These are phyloP conservation scores for Tragelaphus strepsiceros DNA, from an alignment of 2,113 vertebrate species.

Conservation along the genomic window DNA sequence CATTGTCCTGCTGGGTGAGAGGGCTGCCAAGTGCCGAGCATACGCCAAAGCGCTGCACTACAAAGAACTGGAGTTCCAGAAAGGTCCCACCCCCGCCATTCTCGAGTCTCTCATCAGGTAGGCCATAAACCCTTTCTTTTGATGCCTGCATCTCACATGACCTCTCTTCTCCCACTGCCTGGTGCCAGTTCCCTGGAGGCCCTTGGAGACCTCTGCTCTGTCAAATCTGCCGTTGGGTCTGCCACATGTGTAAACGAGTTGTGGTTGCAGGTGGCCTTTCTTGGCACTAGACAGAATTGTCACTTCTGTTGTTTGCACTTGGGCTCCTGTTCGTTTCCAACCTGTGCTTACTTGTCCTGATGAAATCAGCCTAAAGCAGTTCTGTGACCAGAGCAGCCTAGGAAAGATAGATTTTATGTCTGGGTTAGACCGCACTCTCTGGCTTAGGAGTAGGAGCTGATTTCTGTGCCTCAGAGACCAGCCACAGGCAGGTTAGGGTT, in stretches of 20 bases:
- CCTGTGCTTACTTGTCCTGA: background rate
- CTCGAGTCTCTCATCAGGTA: slow-evolving; percentile 99
- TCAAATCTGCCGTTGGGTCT: background rate
- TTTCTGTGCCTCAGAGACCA: background rate
- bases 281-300: background rate
- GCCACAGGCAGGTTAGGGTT: background rate
- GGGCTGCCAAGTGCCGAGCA: slow-evolving; percentile 96
- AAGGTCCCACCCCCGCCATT: slow-evolving; percentile 93
- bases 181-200: background rate
- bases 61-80: slow-evolving; percentile 99
- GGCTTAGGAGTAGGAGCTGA: background rate
- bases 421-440: background rate
- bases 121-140: slow-evolving; percentile 20
- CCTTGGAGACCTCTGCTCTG: background rate
- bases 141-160: background rate
- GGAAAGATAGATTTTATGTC: background rate
- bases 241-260: background rate
- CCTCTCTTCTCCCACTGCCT: background rate
- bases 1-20: slow-evolving; percentile 94
- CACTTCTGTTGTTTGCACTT: background rate
- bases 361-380: background rate
- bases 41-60: slow-evolving; percentile 99
- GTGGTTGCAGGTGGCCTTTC: background rate
- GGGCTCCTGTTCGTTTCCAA: background rate
- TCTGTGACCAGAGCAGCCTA: background rate